A percentile compares a stretch with the other conserved stretches of the same genome.
These are phyloP conservation scores for Thera obeliscata DNA, from an alignment of 2,888 invertebrate genomes.

Conservation along the genomic window DNA sequence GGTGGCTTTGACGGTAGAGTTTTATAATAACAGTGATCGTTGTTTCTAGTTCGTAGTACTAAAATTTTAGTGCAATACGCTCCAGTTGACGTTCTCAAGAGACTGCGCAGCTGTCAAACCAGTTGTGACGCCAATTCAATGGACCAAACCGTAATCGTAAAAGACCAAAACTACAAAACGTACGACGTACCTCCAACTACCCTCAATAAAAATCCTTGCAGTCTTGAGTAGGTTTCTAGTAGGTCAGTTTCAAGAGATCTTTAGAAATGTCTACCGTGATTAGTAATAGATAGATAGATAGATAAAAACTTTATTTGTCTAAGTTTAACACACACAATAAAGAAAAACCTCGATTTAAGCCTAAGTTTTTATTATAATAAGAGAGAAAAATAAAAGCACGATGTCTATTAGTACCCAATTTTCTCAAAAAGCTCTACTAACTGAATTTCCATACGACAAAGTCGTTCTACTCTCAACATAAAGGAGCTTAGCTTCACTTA, in stretches of 20 bases:
- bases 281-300: no score
- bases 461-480: slow-evolving; percentile 55
- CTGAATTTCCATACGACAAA: slow-evolving; percentile 43
- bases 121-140: neutral
- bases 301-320: no score
- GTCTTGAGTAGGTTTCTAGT: neutral
- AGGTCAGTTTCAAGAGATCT: neutral
- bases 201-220: neutral
- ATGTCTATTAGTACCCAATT: neutral
- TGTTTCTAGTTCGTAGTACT: slow-evolving; percentile 1
- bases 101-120: neutral
- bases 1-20: slow-evolving; percentile 26
- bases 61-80: no score
- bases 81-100: neutral
- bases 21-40: slow-evolving; percentile 19
- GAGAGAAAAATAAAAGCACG: neutral
- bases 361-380: neutral
- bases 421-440: slow-evolving; percentile 38
- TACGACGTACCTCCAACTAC: neutral
- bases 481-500: slow-evolving; percentile 71
- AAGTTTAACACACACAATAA: no score
- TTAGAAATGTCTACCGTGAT: neutral
- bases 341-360: neutral
- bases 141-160: neutral
- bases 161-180: neutral